Conservation (phyloP, 2,888 invertebrate species). For the Drosophila atroscutellata region DNA sequence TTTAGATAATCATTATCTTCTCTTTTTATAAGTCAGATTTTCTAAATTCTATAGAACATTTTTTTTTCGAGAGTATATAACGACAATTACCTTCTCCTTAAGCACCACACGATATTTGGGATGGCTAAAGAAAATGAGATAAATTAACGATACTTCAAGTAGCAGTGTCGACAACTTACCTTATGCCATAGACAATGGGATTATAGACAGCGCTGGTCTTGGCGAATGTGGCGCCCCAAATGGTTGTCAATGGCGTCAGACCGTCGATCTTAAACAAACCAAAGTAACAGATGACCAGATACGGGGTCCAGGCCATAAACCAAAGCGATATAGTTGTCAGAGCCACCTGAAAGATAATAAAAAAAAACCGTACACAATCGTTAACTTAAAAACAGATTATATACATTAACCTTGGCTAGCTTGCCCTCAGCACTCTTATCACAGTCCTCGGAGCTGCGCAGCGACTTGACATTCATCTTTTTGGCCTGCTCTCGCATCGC, state of each 20-base stretch:
- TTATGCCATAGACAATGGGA: conserved; percentile 95
- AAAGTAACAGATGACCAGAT: conserved; percentile 92
- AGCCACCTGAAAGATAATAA: conserved; percentile 87
- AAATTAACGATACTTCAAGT: too few species aligned
- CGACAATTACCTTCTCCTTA: conserved; percentile 84
- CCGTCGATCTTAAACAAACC: conserved; percentile 91
- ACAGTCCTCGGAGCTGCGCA: conserved; percentile 91
- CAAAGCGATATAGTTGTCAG: conserved; percentile 95
- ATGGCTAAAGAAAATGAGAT: conserved; percentile 84
- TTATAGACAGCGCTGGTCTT: conserved; percentile 96
- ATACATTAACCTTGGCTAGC: conserved; percentile 88
- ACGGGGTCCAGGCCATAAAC: conserved; percentile 97
- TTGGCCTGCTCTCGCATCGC: conserved; percentile 95
- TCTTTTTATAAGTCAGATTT: background rate
- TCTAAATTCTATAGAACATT: background rate
- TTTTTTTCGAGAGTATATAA: background rate
- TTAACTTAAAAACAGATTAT: background rate
- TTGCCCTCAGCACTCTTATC: conserved; percentile 94
- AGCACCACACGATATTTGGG: conserved; percentile 88
- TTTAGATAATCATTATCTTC: background rate
- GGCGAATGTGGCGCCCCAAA: conserved; percentile 96
- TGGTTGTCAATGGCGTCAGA: conserved; percentile 92
- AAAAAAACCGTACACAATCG: background rate
- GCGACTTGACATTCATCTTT: conserved; percentile 96
- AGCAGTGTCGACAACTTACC: conserved; percentile 85